These are phyloP conservation scores for Cheilinus undulatus DNA, from an alignment of 2,113 vertebrate species.

Conservation along the genomic window DNA sequence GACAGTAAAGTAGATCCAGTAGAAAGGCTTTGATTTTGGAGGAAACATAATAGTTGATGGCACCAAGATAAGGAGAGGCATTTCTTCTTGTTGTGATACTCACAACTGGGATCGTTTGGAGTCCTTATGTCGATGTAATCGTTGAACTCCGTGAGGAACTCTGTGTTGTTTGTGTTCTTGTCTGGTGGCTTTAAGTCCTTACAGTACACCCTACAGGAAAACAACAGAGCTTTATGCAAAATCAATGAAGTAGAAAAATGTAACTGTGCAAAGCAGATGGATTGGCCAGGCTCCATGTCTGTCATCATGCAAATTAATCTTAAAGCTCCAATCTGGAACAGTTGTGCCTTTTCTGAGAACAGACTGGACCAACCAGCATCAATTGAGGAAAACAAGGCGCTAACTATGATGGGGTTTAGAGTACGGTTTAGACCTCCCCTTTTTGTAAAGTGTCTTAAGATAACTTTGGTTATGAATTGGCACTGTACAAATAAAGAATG, in stretches of 20 bases:
- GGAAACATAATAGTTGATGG: neutral
- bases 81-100: slow-evolving; percentile 75
- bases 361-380: too few relatives aligned
- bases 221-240: neutral
- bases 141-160: slow-evolving; percentile 94
- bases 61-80: neutral
- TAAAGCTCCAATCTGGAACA: too few relatives aligned
- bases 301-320: too few relatives aligned
- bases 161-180: slow-evolving; percentile 87
- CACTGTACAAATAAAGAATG: too few relatives aligned
- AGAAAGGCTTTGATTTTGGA: neutral
- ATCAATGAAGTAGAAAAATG: neutral
- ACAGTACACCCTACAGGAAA: slow-evolving; percentile 91
- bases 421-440: too few relatives aligned
- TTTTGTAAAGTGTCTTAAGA: too few relatives aligned
- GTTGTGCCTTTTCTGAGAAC: too few relatives aligned
- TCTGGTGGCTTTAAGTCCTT: slow-evolving; percentile 88
- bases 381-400: too few relatives aligned
- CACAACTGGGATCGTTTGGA: slow-evolving; percentile 90
- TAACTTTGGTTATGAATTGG: too few relatives aligned
- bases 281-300: too few relatives aligned
- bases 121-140: slow-evolving; percentile 92
- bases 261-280: too few relatives aligned
- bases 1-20: neutral
- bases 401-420: too few relatives aligned